Evolutionary conservation across 1,140 invertebrate species (phyloP).

Genomic region (Babylonia areolata): DNA sequence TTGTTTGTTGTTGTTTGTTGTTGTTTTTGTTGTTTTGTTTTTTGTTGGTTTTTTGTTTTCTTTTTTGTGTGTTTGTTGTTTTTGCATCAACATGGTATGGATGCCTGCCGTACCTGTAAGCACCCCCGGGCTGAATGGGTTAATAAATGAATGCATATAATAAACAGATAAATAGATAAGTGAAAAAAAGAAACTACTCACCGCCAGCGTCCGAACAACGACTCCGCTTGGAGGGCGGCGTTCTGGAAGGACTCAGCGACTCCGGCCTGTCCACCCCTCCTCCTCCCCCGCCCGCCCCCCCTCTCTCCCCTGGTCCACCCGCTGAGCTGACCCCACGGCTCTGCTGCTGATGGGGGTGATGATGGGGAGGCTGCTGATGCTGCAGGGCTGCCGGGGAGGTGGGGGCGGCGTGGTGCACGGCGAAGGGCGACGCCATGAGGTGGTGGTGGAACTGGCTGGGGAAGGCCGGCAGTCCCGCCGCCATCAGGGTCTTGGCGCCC

Average conservation of each 20-base stretch:
- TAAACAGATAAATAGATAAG: no score
- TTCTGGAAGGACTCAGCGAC: neutral
- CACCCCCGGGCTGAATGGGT: no score
- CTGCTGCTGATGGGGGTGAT: neutral
- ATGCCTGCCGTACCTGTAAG: no score
- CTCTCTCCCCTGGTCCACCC: neutral
- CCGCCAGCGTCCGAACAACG: conserved; percentile 23
- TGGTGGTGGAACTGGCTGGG: conserved; percentile 34
- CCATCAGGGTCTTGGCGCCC: conserved; percentile 6
- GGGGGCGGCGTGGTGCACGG: neutral
- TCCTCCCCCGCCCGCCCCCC: neutral
- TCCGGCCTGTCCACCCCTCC: neutral
- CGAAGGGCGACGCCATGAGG: neutral
- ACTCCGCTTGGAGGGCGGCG: neutral
- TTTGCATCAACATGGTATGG: no score
- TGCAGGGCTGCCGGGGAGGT: neutral
- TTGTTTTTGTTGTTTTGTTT: no score
- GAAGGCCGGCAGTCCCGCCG: conserved; percentile 4
- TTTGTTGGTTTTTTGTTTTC: no score
- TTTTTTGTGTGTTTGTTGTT: no score
- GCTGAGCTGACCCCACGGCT: neutral
- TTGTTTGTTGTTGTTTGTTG: no score
- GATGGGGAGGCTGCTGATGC: neutral
- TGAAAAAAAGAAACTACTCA: no score
- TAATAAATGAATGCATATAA: no score